Evolutionary conservation across 1,140 invertebrate species (phyloP).

Genomic region (Phymorhynchus buccinoides): DNA sequence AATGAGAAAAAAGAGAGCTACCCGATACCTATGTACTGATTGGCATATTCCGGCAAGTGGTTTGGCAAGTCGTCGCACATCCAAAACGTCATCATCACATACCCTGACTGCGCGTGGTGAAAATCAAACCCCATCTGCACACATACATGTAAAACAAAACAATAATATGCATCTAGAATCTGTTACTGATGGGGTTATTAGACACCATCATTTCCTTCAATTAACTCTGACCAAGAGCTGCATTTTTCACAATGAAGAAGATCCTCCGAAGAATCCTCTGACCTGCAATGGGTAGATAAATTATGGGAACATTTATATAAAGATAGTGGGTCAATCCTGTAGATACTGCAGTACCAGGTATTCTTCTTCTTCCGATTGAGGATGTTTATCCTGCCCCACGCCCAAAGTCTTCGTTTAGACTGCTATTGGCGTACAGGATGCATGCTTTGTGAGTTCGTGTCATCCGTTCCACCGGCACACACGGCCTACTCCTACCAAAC

Average conservation of each 20-base stretch:
- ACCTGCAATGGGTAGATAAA: too few relatives aligned
- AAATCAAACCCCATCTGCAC: conserved; percentile 85
- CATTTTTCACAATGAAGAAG: too few relatives aligned
- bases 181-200: background rate
- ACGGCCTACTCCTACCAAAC: too few relatives aligned
- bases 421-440: too few relatives aligned
- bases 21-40: conserved; percentile 82
- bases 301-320: background rate
- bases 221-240: background rate
- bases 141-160: conserved; percentile 13
- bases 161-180: background rate
- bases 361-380: too few relatives aligned
- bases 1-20: conserved; percentile 12
- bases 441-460: too few relatives aligned
- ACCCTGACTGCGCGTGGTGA: conserved; percentile 86
- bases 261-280: too few relatives aligned
- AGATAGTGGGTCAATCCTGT: too few relatives aligned
- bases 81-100: conserved; percentile 88
- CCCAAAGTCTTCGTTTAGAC: too few relatives aligned
- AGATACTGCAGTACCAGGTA: too few relatives aligned
- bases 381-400: too few relatives aligned
- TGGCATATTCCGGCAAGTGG: conserved; percentile 86
- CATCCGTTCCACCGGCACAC: too few relatives aligned
- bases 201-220: background rate
- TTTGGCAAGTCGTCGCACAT: conserved; percentile 78